Evolutionary conservation across 2,888 invertebrate genomes (phyloP).

Genomic region (Seira musarum): DNA sequence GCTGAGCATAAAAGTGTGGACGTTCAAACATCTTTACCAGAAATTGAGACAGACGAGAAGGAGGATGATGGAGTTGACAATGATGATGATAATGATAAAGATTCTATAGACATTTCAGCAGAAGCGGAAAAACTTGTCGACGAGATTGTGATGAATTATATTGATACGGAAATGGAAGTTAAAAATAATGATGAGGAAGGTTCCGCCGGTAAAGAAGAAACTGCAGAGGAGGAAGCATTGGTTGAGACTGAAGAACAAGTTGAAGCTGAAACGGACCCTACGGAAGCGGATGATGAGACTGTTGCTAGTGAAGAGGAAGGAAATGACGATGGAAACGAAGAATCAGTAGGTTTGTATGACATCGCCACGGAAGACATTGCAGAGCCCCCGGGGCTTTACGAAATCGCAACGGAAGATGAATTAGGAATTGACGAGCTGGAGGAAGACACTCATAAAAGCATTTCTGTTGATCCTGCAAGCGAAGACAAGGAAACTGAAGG

Average conservation of each 20-base stretch:
- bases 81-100: background rate
- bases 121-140: background rate
- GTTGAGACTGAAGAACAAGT: background rate
- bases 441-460: background rate
- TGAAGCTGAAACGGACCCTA: background rate
- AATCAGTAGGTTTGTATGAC: background rate
- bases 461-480: background rate
- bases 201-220: background rate
- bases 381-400: background rate
- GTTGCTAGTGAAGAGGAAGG: background rate
- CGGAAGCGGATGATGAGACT: constrained; percentile 22
- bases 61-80: background rate
- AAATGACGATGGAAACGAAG: background rate
- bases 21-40: background rate
- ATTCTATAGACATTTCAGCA: background rate
- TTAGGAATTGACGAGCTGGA: background rate
- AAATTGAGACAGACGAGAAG: no score
- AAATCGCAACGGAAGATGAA: background rate
- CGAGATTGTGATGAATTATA: background rate
- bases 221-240: background rate
- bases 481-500: background rate
- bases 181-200: background rate
- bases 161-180: background rate
- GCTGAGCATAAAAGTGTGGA: background rate
- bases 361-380: background rate